A percentile compares a stretch with the other conserved stretches of the same genome.
Evolutionary conservation across 2,113 vertebrate genomes (phyloP).

Genomic region (Geococcyx californianus): DNA sequence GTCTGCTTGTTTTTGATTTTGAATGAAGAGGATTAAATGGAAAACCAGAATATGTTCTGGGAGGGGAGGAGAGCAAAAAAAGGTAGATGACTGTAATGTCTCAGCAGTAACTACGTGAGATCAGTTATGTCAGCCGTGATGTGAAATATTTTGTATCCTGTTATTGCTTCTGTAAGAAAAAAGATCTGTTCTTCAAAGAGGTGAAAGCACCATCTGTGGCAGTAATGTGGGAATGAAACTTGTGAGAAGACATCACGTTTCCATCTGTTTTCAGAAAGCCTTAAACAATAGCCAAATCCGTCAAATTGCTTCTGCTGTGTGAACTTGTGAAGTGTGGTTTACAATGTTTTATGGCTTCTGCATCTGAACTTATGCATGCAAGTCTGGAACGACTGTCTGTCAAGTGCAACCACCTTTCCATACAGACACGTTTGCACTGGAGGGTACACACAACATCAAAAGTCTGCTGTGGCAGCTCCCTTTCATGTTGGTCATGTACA

Average conservation of each 20-base stretch:
- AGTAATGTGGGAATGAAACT: neutral
- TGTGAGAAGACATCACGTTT: constrained; percentile 50
- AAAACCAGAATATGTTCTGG: neutral
- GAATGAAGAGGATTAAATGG: neutral
- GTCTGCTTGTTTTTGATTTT: neutral
- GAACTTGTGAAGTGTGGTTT: constrained; percentile 25
- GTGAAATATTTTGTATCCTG: constrained; percentile 28
- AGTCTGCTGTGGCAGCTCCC: fast-evolving
- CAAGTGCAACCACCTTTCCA: neutral
- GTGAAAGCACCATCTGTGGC: constrained; percentile 13
- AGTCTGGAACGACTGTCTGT: neutral
- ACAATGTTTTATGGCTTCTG: constrained; percentile 29
- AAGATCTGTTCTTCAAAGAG: constrained; percentile 10
- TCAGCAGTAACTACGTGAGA: neutral
- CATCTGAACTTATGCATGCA: constrained; percentile 13
- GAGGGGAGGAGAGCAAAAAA: neutral
- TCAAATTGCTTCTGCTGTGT: constrained; percentile 2
- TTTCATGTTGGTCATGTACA: neutral
- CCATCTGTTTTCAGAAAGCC: constrained; percentile 57
- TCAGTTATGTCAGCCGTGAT: constrained; percentile 13
- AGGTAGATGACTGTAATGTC: neutral
- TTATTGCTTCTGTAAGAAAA: constrained; percentile 35
- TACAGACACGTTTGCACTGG: neutral
- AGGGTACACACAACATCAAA: neutral
- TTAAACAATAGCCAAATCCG: constrained; percentile 38